Evolutionary conservation across 2,797 vertebrate species (phyloP), one percentile per base, ranked within the genome.

Genomic region (Nothura maculosa): DNA sequence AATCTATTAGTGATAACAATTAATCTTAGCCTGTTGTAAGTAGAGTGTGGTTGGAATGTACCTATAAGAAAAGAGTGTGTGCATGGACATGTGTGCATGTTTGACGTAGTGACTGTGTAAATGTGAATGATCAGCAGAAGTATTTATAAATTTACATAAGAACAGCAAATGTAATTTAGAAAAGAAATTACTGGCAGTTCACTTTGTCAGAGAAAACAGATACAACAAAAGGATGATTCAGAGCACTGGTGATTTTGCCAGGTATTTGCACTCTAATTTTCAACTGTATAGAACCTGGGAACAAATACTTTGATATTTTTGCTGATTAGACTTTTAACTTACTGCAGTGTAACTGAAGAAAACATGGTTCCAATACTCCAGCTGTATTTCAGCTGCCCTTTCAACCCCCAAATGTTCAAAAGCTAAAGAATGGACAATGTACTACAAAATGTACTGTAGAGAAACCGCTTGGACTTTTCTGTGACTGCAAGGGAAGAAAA

Each of bases 281-380:
- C 28, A 36, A 0, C 0, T 67, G 81, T 83, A 62, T n/a, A 75
- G 62, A 75, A 94, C 69, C 2, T 74, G 52, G 21, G 9, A 86
- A 69, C 13, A 88, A 45, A 70, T 64, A 6, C 43, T 67, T 21
- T 67, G 43, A 90, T 84, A 84, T 70, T n/a, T 48, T 19, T 27
- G 5, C 2, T 80, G 34, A 43, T 15, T 34, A 92, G 36, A 57
- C 45, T 94, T 93, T 78, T 84, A n/a, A 87, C 86, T 73, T 92
- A 48, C 40, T 50, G 34, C 12, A 27, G 19, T 54, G 20, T 5
- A 70, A 54, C 10, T 32, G 47, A 86, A 63, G 13, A 45, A 60
- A 80, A 74, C 4, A 73, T 52, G 7, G 3, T 81, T 84, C 36
- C 78, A 88, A 8, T 8, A 36, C 34, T 25, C 1, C 12, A 10